Conservation (phyloP, 2,113 vertebrate species). For the Chloebia gouldiae region DNA sequence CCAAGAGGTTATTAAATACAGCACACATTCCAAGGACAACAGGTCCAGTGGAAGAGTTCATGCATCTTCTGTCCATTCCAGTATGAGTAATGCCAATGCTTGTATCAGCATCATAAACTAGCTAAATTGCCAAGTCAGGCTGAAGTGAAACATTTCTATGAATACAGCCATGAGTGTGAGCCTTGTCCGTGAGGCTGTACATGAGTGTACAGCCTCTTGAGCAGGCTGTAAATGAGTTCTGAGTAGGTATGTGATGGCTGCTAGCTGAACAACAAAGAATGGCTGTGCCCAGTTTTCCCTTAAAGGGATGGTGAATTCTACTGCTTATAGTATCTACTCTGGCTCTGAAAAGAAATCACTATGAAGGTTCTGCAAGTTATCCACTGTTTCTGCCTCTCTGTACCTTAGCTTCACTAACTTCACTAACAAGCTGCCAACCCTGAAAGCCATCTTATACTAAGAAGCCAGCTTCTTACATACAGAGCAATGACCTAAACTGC, state of each 20-base stretch:
- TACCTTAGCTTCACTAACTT: neutral
- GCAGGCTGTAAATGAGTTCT: constrained; percentile 78
- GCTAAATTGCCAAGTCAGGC: constrained; percentile 96
- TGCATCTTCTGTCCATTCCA: constrained; percentile 68
- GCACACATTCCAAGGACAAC: neutral
- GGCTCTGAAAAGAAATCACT: neutral
- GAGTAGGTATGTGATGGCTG: constrained; percentile 87
- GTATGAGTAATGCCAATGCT: constrained; percentile 82
- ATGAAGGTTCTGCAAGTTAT: neutral
- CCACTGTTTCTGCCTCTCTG: neutral
- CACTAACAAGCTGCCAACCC: constrained; percentile 88
- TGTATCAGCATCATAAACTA: constrained; percentile 94
- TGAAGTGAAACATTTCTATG: constrained; percentile 88
- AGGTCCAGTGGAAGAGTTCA: neutral
- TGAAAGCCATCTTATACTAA: constrained; percentile 91
- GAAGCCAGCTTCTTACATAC: constrained; percentile 91
- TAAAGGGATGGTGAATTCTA: constrained; percentile 61
- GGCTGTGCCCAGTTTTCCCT: constrained; percentile 97
- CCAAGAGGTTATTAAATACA: neutral
- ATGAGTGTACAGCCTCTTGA: constrained; percentile 56
- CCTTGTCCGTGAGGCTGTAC: constrained; percentile 23
- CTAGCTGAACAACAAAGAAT: constrained; percentile 90
- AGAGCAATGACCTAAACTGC: constrained; percentile 90
- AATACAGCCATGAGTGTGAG: constrained; percentile 84
- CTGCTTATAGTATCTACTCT: neutral